Percentiles rank a stretch among this genome's conserved stretches.
phyloP scores from a whole-genome alignment of 2,888 invertebrate genomes.

The Drosophila buzzatii region DNA sequence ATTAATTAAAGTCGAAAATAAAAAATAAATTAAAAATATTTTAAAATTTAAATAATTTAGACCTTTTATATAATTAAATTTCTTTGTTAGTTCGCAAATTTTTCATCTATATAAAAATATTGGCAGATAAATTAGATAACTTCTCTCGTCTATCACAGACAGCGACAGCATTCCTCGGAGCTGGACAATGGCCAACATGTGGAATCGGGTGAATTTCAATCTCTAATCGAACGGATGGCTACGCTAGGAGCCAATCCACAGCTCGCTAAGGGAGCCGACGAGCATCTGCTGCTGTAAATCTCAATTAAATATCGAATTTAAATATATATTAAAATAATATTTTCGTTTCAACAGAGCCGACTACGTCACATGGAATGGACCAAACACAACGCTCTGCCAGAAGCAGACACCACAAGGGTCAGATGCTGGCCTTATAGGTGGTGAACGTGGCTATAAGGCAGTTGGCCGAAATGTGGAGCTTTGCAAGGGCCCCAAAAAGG shows the following conservation, averaged over 20 bases:
- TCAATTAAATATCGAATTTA: constrained; percentile 53
- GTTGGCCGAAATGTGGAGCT: constrained; percentile 89
- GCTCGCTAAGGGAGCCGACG: constrained; percentile 92
- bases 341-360: constrained; percentile 88
- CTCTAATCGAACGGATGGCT: constrained; percentile 81
- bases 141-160: constrained; percentile 51
- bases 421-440: constrained; percentile 85
- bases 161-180: constrained; percentile 67
- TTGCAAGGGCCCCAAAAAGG: constrained; percentile 90
- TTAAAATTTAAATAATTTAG: not conserved
- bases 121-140: not conserved
- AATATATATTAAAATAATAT: not conserved
- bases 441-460: constrained; percentile 86
- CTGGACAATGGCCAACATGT: constrained; percentile 64
- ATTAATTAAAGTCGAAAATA: too few species aligned
- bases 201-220: constrained; percentile 83
- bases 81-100: not conserved
- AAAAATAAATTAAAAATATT: too few species aligned
- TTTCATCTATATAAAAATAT: not conserved
- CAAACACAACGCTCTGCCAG: constrained; percentile 88
- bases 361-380: constrained; percentile 94
- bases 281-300: constrained; percentile 91
- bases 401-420: constrained; percentile 87
- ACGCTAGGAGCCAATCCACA: constrained; percentile 90
- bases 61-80: not conserved